Percentiles rank a stretch among this genome's conserved stretches.
Conservation (phyloP, 1,140 invertebrate genomes). For the Eurytemora carolleeae region DNA sequence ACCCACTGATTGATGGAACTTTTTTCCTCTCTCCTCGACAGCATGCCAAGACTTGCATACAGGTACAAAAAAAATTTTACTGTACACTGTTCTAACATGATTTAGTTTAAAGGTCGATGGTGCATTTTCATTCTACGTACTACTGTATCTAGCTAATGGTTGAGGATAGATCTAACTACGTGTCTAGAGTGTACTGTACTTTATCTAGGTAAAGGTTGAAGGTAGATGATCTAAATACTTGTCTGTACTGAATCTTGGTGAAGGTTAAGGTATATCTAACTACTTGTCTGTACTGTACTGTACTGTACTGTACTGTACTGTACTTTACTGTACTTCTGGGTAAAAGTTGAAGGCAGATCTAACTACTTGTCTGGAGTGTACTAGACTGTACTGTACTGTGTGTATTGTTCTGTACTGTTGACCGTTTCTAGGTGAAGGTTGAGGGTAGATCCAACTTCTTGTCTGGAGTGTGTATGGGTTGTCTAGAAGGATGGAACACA, state of each 20-base stretch:
- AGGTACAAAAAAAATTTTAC: slow-evolving; percentile 39
- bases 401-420: too few species aligned
- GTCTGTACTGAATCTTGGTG: background rate
- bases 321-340: too few species aligned
- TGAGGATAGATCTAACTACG: too few species aligned
- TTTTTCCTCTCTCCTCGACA: slow-evolving; percentile 85
- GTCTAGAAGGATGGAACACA: slow-evolving; percentile 52
- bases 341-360: too few species aligned
- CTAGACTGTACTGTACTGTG: background rate
- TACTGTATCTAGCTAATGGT: too few species aligned
- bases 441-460: slow-evolving; percentile 56
- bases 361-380: background rate
- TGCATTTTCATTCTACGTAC: too few species aligned
- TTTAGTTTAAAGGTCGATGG: too few species aligned
- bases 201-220: too few species aligned
- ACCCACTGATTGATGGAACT: slow-evolving; percentile 87
- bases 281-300: background rate
- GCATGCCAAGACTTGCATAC: slow-evolving; percentile 57
- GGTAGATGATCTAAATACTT: too few species aligned
- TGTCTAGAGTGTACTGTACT: too few species aligned
- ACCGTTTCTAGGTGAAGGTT: slow-evolving; percentile 49
- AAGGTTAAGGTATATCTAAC: too few species aligned
- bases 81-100: too few species aligned
- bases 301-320: background rate
- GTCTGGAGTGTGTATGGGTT: slow-evolving; percentile 74